Evolutionary conservation across 2,888 invertebrate species (phyloP).

Genomic region (Netelia melanura): DNA sequence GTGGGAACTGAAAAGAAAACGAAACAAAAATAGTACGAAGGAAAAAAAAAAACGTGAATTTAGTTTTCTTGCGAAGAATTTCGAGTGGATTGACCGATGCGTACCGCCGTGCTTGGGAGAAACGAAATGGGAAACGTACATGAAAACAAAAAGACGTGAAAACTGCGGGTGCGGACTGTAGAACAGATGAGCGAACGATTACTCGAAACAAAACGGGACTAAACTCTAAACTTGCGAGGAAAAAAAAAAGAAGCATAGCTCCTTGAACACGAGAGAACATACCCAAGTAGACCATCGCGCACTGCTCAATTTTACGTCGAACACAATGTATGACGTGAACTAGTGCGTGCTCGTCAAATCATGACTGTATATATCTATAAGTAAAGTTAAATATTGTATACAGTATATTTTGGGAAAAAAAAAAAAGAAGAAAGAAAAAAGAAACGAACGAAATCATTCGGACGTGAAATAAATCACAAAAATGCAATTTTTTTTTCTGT

Average conservation of each 20-base stretch:
- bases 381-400: slow-evolving; percentile 84
- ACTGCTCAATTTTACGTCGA: slow-evolving; percentile 82
- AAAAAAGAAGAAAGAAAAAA: slow-evolving; percentile 53
- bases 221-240: slow-evolving; percentile 64
- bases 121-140: slow-evolving; percentile 58
- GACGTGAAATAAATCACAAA: slow-evolving; percentile 80
- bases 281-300: slow-evolving; percentile 80
- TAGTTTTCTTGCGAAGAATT: slow-evolving; percentile 64
- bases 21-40: slow-evolving; percentile 69
- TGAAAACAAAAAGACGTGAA: slow-evolving; percentile 56
- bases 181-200: slow-evolving; percentile 67
- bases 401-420: slow-evolving; percentile 84
- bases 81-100: slow-evolving; percentile 74
- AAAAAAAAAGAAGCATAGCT: slow-evolving; percentile 72
- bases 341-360: slow-evolving; percentile 80
- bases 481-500: slow-evolving; percentile 58
- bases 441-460: slow-evolving; percentile 71
- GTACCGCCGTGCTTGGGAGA: slow-evolving; percentile 78
- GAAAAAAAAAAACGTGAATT: slow-evolving; percentile 69
- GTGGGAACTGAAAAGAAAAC: slow-evolving; percentile 66
- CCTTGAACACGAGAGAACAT: slow-evolving; percentile 69
- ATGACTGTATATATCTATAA: slow-evolving; percentile 84
- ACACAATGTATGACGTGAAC: slow-evolving; percentile 72
- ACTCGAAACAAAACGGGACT: slow-evolving; percentile 52
- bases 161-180: slow-evolving; percentile 31